These are phyloP conservation scores for Calyptomena viridis DNA, from an alignment of 2,113 vertebrate species.

Conservation along the genomic window DNA sequence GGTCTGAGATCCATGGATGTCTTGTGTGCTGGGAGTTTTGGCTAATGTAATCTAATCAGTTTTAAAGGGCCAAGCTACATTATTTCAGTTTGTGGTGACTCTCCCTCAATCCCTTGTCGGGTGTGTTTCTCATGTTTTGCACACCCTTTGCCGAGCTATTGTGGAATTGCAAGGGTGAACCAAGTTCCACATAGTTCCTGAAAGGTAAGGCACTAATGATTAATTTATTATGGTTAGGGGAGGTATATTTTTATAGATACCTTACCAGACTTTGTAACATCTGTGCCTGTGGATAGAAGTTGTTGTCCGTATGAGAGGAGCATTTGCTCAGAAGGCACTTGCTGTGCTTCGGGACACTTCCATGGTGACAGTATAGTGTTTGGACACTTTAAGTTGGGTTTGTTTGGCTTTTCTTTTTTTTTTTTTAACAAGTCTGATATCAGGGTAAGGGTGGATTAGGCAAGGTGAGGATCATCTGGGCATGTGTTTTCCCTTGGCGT, in stretches of 20 bases:
- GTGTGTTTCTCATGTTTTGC: not conserved
- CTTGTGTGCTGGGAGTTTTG: slow-evolving; percentile 34
- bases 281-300: not conserved
- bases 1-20: slow-evolving; percentile 39
- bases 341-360: not conserved
- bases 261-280: not conserved
- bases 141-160: not conserved
- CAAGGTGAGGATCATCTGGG: not conserved
- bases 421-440: not conserved
- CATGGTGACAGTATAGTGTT: not conserved
- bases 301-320: not conserved
- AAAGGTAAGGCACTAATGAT: not conserved
- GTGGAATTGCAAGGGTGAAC: not conserved
- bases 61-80: slow-evolving; percentile 16
- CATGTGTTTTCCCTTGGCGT: not conserved
- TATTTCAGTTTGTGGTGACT: not conserved
- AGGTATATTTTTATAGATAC: not conserved
- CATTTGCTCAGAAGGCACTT: not conserved
- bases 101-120: not conserved
- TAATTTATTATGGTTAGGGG: not conserved
- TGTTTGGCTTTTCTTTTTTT: not conserved
- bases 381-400: not conserved
- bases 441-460: not conserved
- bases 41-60: not conserved
- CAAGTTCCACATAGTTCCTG: not conserved